Evolutionary conservation across 1,140 invertebrate genomes (phyloP), one percentile per base, ranked within the genome.

Genomic region (Vanessa tameamea): DNA sequence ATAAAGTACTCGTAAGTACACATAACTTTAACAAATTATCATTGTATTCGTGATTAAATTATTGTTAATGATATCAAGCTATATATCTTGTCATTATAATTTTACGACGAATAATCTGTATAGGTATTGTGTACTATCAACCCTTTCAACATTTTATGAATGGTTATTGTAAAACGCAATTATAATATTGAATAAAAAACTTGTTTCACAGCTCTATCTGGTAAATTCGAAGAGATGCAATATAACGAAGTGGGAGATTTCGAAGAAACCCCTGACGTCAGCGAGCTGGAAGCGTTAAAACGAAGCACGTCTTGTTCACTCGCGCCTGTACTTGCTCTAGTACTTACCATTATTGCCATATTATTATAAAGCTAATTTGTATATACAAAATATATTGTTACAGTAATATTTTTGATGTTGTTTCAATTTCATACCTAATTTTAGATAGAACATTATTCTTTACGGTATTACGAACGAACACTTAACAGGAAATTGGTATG

Each of bases 341-440:
- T 76, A 20, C 66, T 86, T 77, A 78, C 79, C 71, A 80, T 85
- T 74, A 81, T 87, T 76, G 78, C 82, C 75, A 83, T 85, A 85
- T 86, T 88, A 83, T 91, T 88, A 83, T 91, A 89, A 89, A 86
- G 78, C 83, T 88, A 86, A 76, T 84, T 88, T 92, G 87, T 91
- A 91, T 86, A 92, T 91, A 92, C 66, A 69, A 78, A 91, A 89
- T 92, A 92, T 89, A 92, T 92, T 92, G 88, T 91, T 91, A 92
- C 82, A 81, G 86, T 88, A 86, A 87, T 83, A 73, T 89, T 89
- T 90, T 86, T 66, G 70, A 70, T 37, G 59, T 78, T 63, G 66
- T 78, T 80, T 77, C 66, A 72, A 51, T 76, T 65, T 16, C 15
- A 16, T 23, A 64, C 43, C 43, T 61, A 4, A 26, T 61, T 57